phyloP scores from a whole-genome alignment of 37 sponge, comb jelly and placozoan species.

The Hexactinellida sp. region DNA sequence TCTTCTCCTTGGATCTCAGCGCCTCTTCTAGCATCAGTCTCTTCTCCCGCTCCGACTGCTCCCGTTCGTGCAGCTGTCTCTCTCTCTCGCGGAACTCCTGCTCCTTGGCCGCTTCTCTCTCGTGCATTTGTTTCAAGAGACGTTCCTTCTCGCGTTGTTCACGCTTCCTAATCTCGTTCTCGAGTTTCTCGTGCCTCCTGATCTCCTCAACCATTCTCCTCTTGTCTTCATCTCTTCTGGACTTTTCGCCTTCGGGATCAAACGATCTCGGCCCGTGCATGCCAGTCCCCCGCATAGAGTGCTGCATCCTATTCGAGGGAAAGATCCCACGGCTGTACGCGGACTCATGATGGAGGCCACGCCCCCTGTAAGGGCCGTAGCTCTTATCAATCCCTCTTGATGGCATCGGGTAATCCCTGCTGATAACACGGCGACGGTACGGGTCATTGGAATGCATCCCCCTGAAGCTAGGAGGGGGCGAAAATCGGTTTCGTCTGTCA shows the following conservation, averaged over 20 bases:
- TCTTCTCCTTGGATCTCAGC: background rate
- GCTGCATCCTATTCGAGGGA: background rate
- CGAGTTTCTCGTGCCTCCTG: background rate
- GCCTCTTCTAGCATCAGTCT: slow-evolving; percentile 7
- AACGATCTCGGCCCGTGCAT: background rate
- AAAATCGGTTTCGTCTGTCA: background rate
- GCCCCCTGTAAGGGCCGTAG: background rate
- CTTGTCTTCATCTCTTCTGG: background rate
- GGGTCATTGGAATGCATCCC: background rate
- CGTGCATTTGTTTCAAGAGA: slow-evolving; percentile 12
- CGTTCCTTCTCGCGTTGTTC: slow-evolving; percentile 1
- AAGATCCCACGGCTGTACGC: background rate
- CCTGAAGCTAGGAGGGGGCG: background rate
- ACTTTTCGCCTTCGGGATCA: background rate
- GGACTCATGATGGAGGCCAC: background rate
- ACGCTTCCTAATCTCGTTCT: background rate
- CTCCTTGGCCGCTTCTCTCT: background rate
- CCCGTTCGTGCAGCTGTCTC: slow-evolving; percentile 2
- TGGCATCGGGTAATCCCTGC: background rate
- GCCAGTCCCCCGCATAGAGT: background rate
- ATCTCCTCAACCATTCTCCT: slow-evolving; percentile 15
- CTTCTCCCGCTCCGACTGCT: background rate
- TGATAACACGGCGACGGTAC: background rate
- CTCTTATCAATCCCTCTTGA: background rate
- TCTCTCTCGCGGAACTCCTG: slow-evolving; percentile 1